phyloP scores from a whole-genome alignment of 2,888 invertebrate genomes.

The Monopis laevigella region DNA sequence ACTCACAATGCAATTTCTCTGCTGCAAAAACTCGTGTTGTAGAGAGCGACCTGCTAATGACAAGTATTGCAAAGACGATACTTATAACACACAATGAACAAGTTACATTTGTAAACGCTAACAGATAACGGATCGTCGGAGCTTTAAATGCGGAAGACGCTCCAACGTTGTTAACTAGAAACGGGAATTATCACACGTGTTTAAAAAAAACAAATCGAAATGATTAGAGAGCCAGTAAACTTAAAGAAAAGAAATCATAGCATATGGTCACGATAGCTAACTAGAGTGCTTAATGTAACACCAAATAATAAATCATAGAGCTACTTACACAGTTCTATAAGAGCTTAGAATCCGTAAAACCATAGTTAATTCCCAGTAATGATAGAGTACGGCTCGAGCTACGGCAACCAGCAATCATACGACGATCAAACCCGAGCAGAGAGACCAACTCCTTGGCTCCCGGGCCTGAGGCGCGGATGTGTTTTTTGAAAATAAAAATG shows the following conservation, averaged over 20 bases:
- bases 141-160: neutral
- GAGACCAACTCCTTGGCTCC: slow-evolving; percentile 21
- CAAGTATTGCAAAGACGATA: neutral
- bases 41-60: slow-evolving; percentile 12
- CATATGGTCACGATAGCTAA: slow-evolving; percentile 20
- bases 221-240: too few species aligned
- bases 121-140: neutral
- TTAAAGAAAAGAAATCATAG: neutral
- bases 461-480: slow-evolving; percentile 55
- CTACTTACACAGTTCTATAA: slow-evolving; percentile 47
- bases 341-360: slow-evolving; percentile 42
- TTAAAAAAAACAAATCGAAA: too few species aligned
- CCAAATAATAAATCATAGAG: slow-evolving; percentile 38
- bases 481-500: slow-evolving; percentile 29
- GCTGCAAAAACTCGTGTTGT: slow-evolving; percentile 8
- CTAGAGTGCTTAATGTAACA: neutral
- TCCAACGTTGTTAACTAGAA: neutral
- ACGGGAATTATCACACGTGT: too few species aligned
- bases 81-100: neutral
- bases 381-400: slow-evolving; percentile 35
- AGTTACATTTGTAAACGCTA: slow-evolving; percentile 1
- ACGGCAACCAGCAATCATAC: slow-evolving; percentile 43
- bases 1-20: slow-evolving; percentile 10
- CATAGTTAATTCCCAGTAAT: slow-evolving; percentile 47
- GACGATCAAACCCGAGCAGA: slow-evolving; percentile 47